Percentiles rank a stretch among this genome's conserved stretches.
phyloP scores from a whole-genome alignment of 2,888 invertebrate genomes.

The Hesperia comma region DNA sequence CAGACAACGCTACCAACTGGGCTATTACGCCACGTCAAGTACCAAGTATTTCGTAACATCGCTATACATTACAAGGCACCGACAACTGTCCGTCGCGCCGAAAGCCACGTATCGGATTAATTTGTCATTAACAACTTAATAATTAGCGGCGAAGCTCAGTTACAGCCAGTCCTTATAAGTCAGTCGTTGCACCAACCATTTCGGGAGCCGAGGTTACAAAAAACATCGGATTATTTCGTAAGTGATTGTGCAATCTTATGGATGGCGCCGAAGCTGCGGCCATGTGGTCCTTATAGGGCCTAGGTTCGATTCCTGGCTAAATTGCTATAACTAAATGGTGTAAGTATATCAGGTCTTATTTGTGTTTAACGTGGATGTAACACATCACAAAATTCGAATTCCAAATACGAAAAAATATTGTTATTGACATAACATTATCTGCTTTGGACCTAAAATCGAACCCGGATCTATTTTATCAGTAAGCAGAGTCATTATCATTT shows the following conservation, averaged over 20 bases:
- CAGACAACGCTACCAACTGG: too few relatives aligned
- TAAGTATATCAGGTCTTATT: too few relatives aligned
- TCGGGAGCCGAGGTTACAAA: not conserved
- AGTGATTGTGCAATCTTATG: not conserved
- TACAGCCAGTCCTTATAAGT: slow-evolving; percentile 11
- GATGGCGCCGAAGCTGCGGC: not conserved
- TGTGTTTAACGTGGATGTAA: too few relatives aligned
- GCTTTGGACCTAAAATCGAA: too few relatives aligned
- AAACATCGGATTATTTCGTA: slow-evolving; percentile 12
- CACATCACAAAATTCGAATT: too few relatives aligned
- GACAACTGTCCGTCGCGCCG: slow-evolving; percentile 1
- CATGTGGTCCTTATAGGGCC: not conserved
- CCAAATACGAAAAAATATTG: too few relatives aligned
- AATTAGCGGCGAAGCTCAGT: slow-evolving; percentile 7
- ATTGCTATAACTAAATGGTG: not conserved
- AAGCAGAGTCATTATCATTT: too few relatives aligned
- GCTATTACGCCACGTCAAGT: too few relatives aligned
- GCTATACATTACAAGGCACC: not conserved
- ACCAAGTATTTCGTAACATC: not conserved
- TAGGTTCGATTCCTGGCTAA: not conserved
- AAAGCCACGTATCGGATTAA: slow-evolving; percentile 1
- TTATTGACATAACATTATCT: too few relatives aligned
- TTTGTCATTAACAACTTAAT: slow-evolving; percentile 17
- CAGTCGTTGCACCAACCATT: not conserved
- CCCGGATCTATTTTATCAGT: too few relatives aligned